Percentiles rank a stretch among this genome's conserved stretches.
These are phyloP conservation scores for Drosophila rellima DNA, from an alignment of 2,888 invertebrate genomes.

Conservation along the genomic window DNA sequence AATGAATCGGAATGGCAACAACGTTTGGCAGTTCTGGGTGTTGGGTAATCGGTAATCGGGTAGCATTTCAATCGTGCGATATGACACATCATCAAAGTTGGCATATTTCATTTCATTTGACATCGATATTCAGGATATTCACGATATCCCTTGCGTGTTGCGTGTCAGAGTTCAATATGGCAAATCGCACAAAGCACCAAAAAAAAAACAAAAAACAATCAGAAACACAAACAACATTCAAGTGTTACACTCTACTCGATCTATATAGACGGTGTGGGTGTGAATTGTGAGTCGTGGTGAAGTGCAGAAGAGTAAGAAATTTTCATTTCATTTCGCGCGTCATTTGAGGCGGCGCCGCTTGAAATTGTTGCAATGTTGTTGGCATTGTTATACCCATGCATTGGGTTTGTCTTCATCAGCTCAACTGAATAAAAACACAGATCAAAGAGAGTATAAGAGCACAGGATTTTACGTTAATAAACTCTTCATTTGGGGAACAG, in stretches of 20 bases:
- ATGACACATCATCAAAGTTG: slow-evolving; percentile 80
- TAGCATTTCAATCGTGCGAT: slow-evolving; percentile 73
- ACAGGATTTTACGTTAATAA: no score
- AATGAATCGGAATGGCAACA: slow-evolving; percentile 61
- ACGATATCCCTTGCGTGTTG: slow-evolving; percentile 58
- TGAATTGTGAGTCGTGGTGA: background rate
- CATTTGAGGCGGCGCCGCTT: slow-evolving; percentile 79
- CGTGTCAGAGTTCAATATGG: slow-evolving; percentile 76
- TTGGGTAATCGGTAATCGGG: slow-evolving; percentile 10
- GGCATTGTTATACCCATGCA: slow-evolving; percentile 4
- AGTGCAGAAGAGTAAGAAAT: slow-evolving; percentile 43
- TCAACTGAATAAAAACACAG: no score
- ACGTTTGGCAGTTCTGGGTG: slow-evolving; percentile 6
- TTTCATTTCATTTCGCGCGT: slow-evolving; percentile 80
- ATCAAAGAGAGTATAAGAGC: no score
- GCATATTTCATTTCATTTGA: slow-evolving; percentile 75
- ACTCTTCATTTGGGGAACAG: no score
- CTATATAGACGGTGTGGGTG: slow-evolving; percentile 22
- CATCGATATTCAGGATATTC: slow-evolving; percentile 54
- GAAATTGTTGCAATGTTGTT: slow-evolving; percentile 68
- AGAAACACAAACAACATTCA: slow-evolving; percentile 76
- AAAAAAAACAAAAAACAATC: slow-evolving; percentile 45
- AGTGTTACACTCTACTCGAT: slow-evolving; percentile 71
- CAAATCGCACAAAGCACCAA: slow-evolving; percentile 39
- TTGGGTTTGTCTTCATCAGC: background rate